phyloP scores from a whole-genome alignment of 2,888 invertebrate species.

The Sesia apiformis region DNA sequence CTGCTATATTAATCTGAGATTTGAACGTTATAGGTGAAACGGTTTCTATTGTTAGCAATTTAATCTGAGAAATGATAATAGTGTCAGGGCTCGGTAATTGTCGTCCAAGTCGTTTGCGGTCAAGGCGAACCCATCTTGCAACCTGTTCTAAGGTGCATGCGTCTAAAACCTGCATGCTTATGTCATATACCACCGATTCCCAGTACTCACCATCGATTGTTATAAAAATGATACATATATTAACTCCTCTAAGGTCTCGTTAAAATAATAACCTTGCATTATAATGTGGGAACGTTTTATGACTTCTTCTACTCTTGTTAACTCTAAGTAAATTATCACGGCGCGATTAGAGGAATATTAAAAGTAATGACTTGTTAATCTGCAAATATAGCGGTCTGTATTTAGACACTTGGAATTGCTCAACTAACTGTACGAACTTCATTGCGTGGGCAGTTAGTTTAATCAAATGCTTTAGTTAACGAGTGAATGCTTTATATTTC shows the following conservation, averaged over 20 bases:
- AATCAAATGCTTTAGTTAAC: background rate
- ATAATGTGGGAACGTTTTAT: conserved; percentile 56
- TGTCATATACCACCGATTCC: background rate
- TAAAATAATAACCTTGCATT: conserved; percentile 38
- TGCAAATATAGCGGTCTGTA: background rate
- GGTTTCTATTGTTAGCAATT: conserved; percentile 7
- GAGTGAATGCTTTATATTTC: background rate
- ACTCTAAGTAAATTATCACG: conserved; percentile 47
- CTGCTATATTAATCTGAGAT: background rate
- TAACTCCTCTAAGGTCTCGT: background rate
- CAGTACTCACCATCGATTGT: background rate
- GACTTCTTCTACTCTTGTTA: conserved; percentile 33
- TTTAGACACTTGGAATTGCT: conserved; percentile 9
- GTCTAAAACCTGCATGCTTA: background rate
- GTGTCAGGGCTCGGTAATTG: conserved; percentile 52
- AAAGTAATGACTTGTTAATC: conserved; percentile 24
- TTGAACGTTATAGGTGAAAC: background rate
- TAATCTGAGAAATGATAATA: conserved; percentile 31
- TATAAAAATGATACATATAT: conserved; percentile 2
- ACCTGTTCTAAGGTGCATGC: conserved; percentile 9
- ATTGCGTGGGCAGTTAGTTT: conserved; percentile 14
- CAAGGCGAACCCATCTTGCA: conserved; percentile 56
- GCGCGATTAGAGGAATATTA: conserved; percentile 27
- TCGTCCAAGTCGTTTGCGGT: conserved; percentile 39
- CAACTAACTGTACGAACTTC: conserved; percentile 15